Evolutionary conservation across 2,113 vertebrate species (phyloP), one percentile per base, ranked within the genome.

Genomic region (Balaenoptera acutorostrata): DNA sequence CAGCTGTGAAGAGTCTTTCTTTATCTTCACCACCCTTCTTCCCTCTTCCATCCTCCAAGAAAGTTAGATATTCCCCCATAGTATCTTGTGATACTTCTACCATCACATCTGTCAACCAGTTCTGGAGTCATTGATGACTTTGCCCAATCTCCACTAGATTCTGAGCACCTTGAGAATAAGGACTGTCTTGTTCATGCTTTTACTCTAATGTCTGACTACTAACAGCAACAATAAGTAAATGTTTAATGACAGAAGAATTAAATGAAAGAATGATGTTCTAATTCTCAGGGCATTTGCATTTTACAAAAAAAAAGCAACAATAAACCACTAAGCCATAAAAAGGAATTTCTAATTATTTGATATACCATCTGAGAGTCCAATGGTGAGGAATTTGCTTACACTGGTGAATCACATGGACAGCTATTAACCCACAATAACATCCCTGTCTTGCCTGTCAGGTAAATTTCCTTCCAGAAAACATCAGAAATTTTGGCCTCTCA

Each of bases 401-500:
- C 36, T 75, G 39, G 20, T 96, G 81, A 95, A 36, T 93, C 90
- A 90, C 12, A 55, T 27, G 31, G 57, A 71, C 11, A 59, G 21
- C n/a, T 90, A 66, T 90, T 96, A 88, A 93, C 69, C 66, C 64
- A 91, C 59, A 97, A 8, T 68, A 84, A 66, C 8, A 41, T 80
- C 8, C 77, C 39, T 90, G 36, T 81, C 93, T 97, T 96, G 87
- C 90, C 74, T 55, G 2, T 72, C 96, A 81, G 64, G 27, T 86
- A 97, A 90, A 90, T 77, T 88, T 93, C 18, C 25, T 83, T 63
- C 74, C 49, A 72, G 64, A 92, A 96, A 96, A 71, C 61, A 33
- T 89, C 39, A 94, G 64, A 88, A 90, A 93, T 23, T 55, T 94
- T 98, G 80, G 64, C 91, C 31, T 92, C 95, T 96, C 57, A 87